Conservation (phyloP, 2,113 vertebrate genomes). For the Brienomyrus brachyistius region DNA sequence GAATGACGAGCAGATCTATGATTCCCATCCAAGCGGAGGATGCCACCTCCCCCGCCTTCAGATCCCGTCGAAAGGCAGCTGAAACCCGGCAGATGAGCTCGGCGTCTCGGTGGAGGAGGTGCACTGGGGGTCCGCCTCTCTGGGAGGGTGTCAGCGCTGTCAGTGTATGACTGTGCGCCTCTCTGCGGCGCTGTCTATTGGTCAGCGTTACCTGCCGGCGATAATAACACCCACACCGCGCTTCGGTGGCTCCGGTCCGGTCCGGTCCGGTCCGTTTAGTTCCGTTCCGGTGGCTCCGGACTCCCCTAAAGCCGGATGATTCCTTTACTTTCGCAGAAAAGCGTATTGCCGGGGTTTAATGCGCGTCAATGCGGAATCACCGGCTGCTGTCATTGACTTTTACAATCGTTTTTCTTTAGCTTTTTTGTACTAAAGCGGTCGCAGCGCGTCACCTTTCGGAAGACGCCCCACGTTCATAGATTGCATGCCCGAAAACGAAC, state of each 20-base stretch:
- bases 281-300: neutral
- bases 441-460: neutral
- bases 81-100: slow-evolving; percentile 34
- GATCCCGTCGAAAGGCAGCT: slow-evolving; percentile 30
- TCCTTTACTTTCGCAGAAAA: neutral
- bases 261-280: neutral
- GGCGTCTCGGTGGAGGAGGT: slow-evolving; percentile 58
- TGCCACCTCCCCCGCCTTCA: slow-evolving; percentile 54
- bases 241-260: neutral
- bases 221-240: neutral
- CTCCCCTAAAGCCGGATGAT: neutral
- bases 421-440: neutral
- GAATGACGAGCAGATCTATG: neutral
- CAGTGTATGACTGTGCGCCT: neutral
- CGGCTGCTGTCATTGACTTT: neutral
- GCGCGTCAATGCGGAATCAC: neutral
- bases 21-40: slow-evolving; percentile 31
- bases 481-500: neutral
- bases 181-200: neutral
- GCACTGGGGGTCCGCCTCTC: slow-evolving; percentile 42
- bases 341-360: neutral
- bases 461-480: neutral
- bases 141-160: neutral
- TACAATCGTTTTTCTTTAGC: neutral
- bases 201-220: neutral